These are phyloP conservation scores for Cryptotis parvus DNA, from an alignment of 2,113 vertebrate species.

Conservation along the genomic window DNA sequence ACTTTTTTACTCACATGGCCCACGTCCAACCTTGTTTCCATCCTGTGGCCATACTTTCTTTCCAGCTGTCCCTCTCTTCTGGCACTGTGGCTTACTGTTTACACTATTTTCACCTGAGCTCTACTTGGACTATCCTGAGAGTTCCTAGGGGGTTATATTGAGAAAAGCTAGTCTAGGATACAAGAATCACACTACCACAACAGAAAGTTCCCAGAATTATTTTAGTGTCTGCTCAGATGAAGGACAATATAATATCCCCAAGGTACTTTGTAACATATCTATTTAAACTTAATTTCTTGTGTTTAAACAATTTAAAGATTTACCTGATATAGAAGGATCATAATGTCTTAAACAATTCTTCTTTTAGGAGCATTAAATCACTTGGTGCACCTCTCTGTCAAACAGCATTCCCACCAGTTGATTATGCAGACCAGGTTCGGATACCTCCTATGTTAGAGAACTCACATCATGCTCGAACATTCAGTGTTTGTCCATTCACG, in stretches of 20 bases:
- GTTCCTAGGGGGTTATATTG: too few species aligned
- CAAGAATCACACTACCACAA: not conserved
- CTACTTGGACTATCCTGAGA: too few species aligned
- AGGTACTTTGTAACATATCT: not conserved
- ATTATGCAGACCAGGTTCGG: not conserved
- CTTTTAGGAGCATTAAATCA: not conserved
- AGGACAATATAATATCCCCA: not conserved
- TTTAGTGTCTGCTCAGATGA: not conserved
- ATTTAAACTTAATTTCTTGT: constrained; percentile 21
- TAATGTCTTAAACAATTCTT: not conserved
- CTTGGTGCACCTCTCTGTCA: not conserved
- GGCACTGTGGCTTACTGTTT: too few species aligned
- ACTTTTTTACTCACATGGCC: too few species aligned
- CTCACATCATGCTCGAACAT: not conserved
- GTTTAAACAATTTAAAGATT: constrained; percentile 42
- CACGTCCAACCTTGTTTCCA: too few species aligned
- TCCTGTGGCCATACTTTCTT: too few species aligned
- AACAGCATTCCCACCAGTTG: not conserved
- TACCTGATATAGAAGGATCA: not conserved
- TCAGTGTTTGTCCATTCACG: not conserved
- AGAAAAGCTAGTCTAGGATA: not conserved
- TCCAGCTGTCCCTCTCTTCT: too few species aligned
- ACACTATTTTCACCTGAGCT: too few species aligned
- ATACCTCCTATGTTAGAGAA: not conserved
- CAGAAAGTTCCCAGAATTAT: not conserved